phyloP scores from a whole-genome alignment of 2,888 invertebrate species.

The Dilophus febrilis region DNA sequence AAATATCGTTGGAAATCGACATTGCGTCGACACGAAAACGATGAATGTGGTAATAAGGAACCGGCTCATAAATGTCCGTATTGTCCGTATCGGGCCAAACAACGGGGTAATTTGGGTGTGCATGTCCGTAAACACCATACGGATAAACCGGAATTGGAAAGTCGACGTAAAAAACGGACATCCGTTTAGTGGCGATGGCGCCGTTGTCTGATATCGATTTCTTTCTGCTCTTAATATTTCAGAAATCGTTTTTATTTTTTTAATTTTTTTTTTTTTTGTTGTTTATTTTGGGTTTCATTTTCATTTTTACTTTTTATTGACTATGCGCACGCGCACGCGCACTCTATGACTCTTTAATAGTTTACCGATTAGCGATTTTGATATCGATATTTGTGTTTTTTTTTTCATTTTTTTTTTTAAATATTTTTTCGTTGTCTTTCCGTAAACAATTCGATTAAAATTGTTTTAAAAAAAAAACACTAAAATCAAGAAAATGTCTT shows the following conservation, averaged over 20 bases:
- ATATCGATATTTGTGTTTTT: no score
- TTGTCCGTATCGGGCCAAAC: conserved; percentile 59
- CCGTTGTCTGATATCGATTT: background rate
- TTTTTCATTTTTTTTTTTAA: no score
- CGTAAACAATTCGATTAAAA: no score
- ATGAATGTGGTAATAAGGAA: conserved; percentile 66
- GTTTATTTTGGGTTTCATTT: no score
- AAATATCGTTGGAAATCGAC: conserved; percentile 75
- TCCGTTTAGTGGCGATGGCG: conserved; percentile 2
- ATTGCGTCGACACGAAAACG: conserved; percentile 61
- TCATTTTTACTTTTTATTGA: no score
- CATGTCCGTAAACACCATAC: conserved; percentile 60
- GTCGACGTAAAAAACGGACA: conserved; percentile 10
- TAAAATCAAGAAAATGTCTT: no score
- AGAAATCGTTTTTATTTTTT: background rate
- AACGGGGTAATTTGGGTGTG: conserved; percentile 62
- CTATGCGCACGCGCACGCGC: background rate
- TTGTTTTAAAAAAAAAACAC: no score
- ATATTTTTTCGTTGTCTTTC: no score
- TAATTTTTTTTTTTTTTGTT: no score
- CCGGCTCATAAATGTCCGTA: conserved; percentile 63
- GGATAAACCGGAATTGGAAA: conserved; percentile 23
- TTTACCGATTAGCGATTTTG: no score
- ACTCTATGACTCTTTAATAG: no score
- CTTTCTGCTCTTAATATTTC: background rate